phyloP scores from a whole-genome alignment of 2,797 vertebrate species.

The Phoxinus dragarum region DNA sequence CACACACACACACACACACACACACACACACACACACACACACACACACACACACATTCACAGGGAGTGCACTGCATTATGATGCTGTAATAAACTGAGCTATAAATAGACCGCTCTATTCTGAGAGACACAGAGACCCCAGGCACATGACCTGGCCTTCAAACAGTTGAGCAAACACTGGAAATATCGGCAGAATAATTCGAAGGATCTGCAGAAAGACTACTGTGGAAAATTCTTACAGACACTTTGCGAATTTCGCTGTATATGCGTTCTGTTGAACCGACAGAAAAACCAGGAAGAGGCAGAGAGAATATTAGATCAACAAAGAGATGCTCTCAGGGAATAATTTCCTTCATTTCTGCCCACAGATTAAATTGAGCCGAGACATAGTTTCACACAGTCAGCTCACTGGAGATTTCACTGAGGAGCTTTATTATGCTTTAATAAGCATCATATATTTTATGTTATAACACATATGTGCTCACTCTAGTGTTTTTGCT shows the following conservation, averaged over 20 bases:
- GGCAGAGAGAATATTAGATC: neutral
- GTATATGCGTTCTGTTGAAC: neutral
- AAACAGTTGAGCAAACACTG: constrained; percentile 52
- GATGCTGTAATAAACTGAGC: constrained; percentile 54
- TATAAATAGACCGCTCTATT: constrained; percentile 60
- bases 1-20: constrained; percentile 53
- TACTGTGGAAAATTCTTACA: neutral
- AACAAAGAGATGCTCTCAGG: constrained; percentile 5
- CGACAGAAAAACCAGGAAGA: neutral
- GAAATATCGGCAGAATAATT: constrained; percentile 33
- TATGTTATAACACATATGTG: constrained; percentile 35
- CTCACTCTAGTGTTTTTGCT: constrained; percentile 53
- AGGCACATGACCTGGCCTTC: constrained; percentile 53
- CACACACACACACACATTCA: constrained; percentile 37
- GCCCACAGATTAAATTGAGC: constrained; percentile 32
- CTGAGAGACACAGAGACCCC: constrained; percentile 37
- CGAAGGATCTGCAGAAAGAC: constrained; percentile 11
- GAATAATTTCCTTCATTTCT: constrained; percentile 22
- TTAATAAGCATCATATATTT: constrained; percentile 22
- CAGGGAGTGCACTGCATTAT: constrained; percentile 52
- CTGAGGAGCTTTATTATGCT: constrained; percentile 9
- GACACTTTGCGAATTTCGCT: neutral
- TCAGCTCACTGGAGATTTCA: constrained; percentile 23
- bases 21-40: constrained; percentile 52
- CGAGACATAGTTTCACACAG: constrained; percentile 12